These are phyloP conservation scores for Noctua comes DNA, from an alignment of 2,888 invertebrate species.

Conservation along the genomic window DNA sequence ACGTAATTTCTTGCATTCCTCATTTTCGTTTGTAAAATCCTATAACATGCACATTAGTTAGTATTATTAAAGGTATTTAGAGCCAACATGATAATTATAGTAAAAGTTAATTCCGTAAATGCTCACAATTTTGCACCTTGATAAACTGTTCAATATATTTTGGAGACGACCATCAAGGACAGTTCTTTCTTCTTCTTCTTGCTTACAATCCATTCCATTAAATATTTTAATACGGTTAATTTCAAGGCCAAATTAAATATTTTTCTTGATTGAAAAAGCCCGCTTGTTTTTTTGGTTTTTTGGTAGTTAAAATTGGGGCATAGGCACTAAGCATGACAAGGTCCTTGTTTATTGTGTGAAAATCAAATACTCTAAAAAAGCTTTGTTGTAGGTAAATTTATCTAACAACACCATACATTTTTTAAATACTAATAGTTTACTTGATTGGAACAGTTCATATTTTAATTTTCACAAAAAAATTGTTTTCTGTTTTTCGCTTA, in stretches of 20 bases:
- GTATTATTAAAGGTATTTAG: neutral
- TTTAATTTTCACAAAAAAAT: neutral
- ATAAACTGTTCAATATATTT: slow-evolving; percentile 77
- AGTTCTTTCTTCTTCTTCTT: slow-evolving; percentile 62
- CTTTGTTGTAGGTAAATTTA: neutral
- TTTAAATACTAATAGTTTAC: neutral
- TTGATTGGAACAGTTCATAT: neutral
- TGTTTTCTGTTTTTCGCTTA: neutral
- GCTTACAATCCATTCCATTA: slow-evolving; percentile 66
- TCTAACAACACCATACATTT: neutral
- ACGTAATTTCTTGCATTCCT: slow-evolving; percentile 79
- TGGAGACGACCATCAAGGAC: slow-evolving; percentile 75
- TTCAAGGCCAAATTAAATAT: neutral
- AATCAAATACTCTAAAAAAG: neutral
- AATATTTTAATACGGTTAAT: neutral
- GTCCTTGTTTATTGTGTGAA: neutral
- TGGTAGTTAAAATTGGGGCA: neutral
- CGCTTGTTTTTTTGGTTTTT: slow-evolving; percentile 8
- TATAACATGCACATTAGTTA: slow-evolving; percentile 53
- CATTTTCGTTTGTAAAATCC: slow-evolving; percentile 80
- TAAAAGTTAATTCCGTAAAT: neutral
- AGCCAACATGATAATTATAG: neutral
- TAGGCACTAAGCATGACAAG: neutral
- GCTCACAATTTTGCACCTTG: slow-evolving; percentile 84
- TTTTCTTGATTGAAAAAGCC: slow-evolving; percentile 4